Percentiles rank a stretch among this genome's conserved stretches.
phyloP scores from a whole-genome alignment of 2,888 invertebrate genomes.

The Arge pagana region DNA sequence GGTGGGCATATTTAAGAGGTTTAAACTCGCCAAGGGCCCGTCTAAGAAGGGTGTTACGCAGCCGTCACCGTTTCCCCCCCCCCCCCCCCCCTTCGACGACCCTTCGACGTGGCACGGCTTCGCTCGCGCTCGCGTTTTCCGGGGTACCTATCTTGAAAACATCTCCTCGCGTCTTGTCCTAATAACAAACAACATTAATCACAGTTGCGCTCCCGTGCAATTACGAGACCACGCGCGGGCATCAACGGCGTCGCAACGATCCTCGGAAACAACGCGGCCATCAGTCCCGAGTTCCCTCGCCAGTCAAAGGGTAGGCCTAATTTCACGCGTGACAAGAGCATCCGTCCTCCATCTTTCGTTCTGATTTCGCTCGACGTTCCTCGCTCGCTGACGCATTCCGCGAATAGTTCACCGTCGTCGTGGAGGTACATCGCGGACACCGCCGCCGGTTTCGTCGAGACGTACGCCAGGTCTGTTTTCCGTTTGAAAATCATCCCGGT shows the following conservation, averaged over 20 bases:
- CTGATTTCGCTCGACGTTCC: conserved; percentile 7
- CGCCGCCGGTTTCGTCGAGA: no score
- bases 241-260: no score
- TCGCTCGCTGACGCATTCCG: conserved; percentile 7
- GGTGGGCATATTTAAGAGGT: no score
- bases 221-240: conserved; percentile 38
- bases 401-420: background rate
- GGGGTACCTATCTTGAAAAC: conserved; percentile 41
- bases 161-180: conserved; percentile 44
- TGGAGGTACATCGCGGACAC: no score
- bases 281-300: conserved; percentile 2
- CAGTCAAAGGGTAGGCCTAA: conserved; percentile 20
- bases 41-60: no score
- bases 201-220: conserved; percentile 44
- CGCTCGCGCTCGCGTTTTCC: no score
- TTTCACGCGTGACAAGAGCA: conserved; percentile 21
- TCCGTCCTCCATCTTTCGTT: conserved; percentile 12
- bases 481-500: no score
- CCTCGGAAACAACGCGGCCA: no score
- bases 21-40: no score
- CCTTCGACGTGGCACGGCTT: conserved; percentile 36
- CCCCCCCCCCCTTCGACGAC: conserved; percentile 28
- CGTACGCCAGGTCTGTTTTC: no score
- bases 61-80: no score
- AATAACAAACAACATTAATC: conserved; percentile 51